Evolutionary conservation across 1,140 invertebrate genomes (phyloP).

Genomic region (Brachionus asplanchnoidis): DNA sequence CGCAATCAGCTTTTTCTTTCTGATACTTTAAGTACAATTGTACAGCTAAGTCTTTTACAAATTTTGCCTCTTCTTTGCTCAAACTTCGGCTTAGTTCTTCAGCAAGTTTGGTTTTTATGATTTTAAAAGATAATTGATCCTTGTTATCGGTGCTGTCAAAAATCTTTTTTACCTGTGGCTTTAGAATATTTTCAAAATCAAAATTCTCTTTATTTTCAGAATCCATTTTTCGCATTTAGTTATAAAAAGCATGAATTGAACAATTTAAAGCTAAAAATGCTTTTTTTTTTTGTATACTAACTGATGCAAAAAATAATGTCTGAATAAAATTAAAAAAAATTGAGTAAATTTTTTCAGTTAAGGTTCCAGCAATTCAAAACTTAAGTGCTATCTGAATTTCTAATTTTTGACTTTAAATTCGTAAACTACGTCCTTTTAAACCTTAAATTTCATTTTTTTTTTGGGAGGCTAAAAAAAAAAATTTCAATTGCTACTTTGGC

Average conservation of each 20-base stretch:
- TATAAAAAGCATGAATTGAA: neutral
- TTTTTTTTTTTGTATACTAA: neutral
- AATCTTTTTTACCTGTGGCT: neutral
- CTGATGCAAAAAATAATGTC: neutral
- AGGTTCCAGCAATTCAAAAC: too few species aligned
- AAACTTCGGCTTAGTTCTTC: neutral
- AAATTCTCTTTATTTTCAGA: slow-evolving; percentile 6
- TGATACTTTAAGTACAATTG: slow-evolving; percentile 18
- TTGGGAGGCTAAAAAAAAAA: too few species aligned
- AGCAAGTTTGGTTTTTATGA: neutral
- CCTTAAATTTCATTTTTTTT: too few species aligned
- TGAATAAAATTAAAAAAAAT: too few species aligned
- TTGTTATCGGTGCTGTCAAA: slow-evolving; percentile 1
- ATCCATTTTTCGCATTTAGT: neutral
- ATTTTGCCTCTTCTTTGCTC: neutral
- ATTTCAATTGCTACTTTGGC: too few species aligned
- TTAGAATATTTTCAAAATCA: neutral
- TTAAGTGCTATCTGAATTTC: too few species aligned
- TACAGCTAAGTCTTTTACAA: neutral
- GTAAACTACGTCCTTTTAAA: too few species aligned
- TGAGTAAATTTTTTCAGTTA: too few species aligned
- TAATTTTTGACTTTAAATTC: too few species aligned
- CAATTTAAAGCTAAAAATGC: neutral
- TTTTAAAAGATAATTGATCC: slow-evolving; percentile 26
- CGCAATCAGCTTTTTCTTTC: neutral